A percentile compares a stretch with the other conserved stretches of the same genome.
Conservation (phyloP, 2,888 invertebrate species). For the Xanthia icteritia region DNA sequence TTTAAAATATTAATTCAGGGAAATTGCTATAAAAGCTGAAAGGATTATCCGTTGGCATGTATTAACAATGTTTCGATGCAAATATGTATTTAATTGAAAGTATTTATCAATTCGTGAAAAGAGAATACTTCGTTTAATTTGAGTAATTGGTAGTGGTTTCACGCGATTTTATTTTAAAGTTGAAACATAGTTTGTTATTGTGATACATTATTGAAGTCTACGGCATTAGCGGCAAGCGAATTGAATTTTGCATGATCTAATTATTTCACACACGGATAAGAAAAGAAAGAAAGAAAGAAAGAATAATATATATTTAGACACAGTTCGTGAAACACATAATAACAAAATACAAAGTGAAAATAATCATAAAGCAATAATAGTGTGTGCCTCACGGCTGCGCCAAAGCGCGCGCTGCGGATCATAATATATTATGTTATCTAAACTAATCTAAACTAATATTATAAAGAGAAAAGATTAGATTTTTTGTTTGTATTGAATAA, state of each 20-base stretch:
- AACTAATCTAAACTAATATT: too few species aligned
- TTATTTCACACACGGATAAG: background rate
- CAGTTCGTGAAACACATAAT: too few species aligned
- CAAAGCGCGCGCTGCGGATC: too few species aligned
- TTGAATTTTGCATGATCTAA: background rate
- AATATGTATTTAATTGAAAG: slow-evolving; percentile 6
- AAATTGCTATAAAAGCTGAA: slow-evolving; percentile 10
- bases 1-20: slow-evolving; percentile 1
- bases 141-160: slow-evolving; percentile 4
- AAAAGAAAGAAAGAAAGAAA: too few species aligned
- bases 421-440: background rate
- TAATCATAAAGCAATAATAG: too few species aligned
- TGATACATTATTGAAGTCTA: background rate
- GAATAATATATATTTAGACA: too few species aligned
- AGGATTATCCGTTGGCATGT: slow-evolving; percentile 31
- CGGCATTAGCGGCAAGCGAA: slow-evolving; percentile 8
- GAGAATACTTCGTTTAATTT: slow-evolving; percentile 1
- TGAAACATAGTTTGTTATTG: background rate
- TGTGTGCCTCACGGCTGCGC: too few species aligned
- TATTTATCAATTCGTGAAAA: slow-evolving; percentile 17
- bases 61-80: slow-evolving; percentile 21
- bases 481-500: too few species aligned
- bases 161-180: slow-evolving; percentile 6
- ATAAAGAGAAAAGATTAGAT: too few species aligned
- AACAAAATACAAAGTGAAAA: too few species aligned